These are phyloP conservation scores for Agapostemon virescens DNA, from an alignment of 2,888 invertebrate genomes.

Conservation along the genomic window DNA sequence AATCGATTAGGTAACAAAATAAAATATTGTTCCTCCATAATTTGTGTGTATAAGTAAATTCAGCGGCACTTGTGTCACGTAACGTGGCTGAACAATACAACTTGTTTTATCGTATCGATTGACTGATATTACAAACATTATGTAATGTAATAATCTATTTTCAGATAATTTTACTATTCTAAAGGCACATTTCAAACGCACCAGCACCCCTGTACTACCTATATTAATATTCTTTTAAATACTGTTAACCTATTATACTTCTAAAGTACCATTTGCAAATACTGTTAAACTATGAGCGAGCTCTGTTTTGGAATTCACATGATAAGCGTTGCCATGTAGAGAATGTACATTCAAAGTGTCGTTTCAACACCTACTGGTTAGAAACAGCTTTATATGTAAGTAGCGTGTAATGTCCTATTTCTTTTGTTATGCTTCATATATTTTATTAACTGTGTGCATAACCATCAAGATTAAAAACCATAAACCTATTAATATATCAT, in stretches of 20 bases:
- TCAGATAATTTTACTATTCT: background rate
- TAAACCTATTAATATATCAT: slow-evolving; percentile 3
- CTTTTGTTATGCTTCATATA: background rate
- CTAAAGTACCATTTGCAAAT: slow-evolving; percentile 1
- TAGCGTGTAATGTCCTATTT: background rate
- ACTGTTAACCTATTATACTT: background rate
- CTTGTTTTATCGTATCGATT: slow-evolving; percentile 10
- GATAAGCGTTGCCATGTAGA: slow-evolving; percentile 12
- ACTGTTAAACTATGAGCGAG: slow-evolving; percentile 9
- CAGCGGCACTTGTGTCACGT: background rate
- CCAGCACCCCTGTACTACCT: background rate
- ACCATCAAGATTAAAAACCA: slow-evolving; percentile 35
- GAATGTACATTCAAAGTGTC: slow-evolving; percentile 7
- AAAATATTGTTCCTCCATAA: slow-evolving; percentile 3
- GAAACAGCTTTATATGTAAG: slow-evolving; percentile 7
- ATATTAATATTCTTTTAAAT: background rate
- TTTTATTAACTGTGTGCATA: background rate
- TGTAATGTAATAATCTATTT: background rate
- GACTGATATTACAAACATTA: slow-evolving; percentile 12
- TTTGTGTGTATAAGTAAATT: background rate
- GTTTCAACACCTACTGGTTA: background rate
- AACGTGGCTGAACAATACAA: background rate
- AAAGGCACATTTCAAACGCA: slow-evolving; percentile 7
- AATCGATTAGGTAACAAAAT: background rate
- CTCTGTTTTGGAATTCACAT: slow-evolving; percentile 1